Evolutionary conservation across 2,888 invertebrate species (phyloP).

Genomic region (Ferrisia virgata): DNA sequence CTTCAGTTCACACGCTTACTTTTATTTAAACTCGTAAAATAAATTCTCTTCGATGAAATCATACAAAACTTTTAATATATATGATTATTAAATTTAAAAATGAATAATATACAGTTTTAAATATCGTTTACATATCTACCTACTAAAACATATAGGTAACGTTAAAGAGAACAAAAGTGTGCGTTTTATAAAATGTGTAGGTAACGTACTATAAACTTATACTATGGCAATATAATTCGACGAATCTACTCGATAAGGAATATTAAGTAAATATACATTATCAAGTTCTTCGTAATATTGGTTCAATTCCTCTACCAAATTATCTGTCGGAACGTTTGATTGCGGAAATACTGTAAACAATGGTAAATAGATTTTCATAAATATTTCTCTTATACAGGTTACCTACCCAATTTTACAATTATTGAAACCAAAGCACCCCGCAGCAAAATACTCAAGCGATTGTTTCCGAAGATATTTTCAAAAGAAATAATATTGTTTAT

Average conservation of each 20-base stretch:
- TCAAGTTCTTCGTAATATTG: not conserved
- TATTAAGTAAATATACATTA: not conserved
- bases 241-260: conserved; percentile 20
- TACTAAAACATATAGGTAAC: not conserved
- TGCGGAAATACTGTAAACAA: not conserved
- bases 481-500: not conserved
- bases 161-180: not conserved
- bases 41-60: not conserved
- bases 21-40: not conserved
- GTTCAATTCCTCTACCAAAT: not conserved
- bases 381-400: not conserved
- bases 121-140: not conserved
- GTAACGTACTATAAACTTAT: not conserved
- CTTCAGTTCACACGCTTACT: not conserved
- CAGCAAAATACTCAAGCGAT: not conserved
- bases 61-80: too few relatives aligned
- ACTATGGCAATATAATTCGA: not conserved
- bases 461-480: not conserved
- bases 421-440: not conserved
- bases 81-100: not conserved
- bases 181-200: not conserved
- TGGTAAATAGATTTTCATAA: not conserved
- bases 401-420: not conserved
- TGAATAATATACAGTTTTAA: not conserved
- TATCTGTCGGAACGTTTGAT: not conserved